Evolutionary conservation across 2,888 invertebrate genomes (phyloP).

Genomic region (Eumerus sabulonum): DNA sequence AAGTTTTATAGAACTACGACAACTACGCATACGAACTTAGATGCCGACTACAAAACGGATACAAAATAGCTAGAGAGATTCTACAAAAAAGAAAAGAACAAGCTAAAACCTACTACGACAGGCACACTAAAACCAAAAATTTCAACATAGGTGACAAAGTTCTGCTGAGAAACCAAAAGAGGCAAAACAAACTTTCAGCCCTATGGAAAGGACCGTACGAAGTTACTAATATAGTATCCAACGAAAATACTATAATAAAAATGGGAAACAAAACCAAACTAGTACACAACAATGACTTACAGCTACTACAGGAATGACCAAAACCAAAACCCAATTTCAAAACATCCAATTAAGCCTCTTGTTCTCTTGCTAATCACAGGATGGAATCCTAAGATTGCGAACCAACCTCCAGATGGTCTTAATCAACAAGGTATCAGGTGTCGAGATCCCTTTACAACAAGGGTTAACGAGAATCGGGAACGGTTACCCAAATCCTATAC

Average conservation of each 20-base stretch:
- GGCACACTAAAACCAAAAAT: no score
- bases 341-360: no score
- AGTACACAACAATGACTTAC: background rate
- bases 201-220: background rate
- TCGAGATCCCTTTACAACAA: no score
- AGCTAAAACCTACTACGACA: no score
- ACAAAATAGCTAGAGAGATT: conserved; percentile 5
- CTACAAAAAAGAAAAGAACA: conserved; percentile 6
- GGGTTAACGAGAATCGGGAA: no score
- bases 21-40: background rate
- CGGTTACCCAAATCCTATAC: no score
- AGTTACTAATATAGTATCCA: background rate
- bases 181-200: conserved; percentile 17
- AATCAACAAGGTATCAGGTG: no score
- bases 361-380: no score
- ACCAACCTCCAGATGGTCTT: no score
- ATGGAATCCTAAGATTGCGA: no score
- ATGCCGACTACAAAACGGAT: conserved; percentile 1
- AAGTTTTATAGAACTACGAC: background rate
- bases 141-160: conserved; percentile 23
- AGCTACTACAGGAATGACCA: no score
- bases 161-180: conserved; percentile 7
- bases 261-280: conserved; percentile 4
- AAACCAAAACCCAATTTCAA: no score
- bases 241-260: background rate